Evolutionary conservation across 2,888 invertebrate species (phyloP).

Genomic region (Sisyra nigra): DNA sequence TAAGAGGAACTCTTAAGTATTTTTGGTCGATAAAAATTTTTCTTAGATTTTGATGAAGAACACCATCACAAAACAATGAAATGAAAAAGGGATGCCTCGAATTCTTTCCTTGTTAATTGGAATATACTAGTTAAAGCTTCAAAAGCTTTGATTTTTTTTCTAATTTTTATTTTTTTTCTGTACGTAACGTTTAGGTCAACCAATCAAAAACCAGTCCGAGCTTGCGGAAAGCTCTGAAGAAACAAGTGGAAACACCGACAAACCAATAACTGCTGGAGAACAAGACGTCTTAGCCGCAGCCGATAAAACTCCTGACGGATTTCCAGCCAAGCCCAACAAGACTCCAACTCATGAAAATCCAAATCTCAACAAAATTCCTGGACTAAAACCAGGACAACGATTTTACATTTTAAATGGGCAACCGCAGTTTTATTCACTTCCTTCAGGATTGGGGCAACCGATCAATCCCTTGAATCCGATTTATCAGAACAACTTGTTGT

Average conservation of each 20-base stretch:
- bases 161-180: too few species aligned
- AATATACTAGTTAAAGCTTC: too few species aligned
- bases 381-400: constrained; percentile 29
- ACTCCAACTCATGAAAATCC: constrained; percentile 13
- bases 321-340: constrained; percentile 16
- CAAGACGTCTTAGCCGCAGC: constrained; percentile 17
- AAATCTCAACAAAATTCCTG: constrained; percentile 9
- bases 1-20: too few species aligned
- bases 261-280: constrained; percentile 12
- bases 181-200: too few species aligned
- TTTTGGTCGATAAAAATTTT: too few species aligned
- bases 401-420: constrained; percentile 40
- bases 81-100: too few species aligned
- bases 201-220: too few species aligned
- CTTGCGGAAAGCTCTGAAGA: constrained; percentile 4
- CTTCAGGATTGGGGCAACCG: constrained; percentile 8
- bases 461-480: constrained; percentile 2
- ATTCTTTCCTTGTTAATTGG: too few species aligned
- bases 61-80: too few species aligned
- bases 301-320: constrained; percentile 16
- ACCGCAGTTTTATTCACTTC: constrained; percentile 25
- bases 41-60: too few species aligned
- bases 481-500: constrained; percentile 1
- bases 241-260: constrained; percentile 13
- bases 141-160: too few species aligned